A percentile compares a stretch with the other conserved stretches of the same genome.
Evolutionary conservation across 1,140 invertebrate species (phyloP).

Genomic region (Trichonephila clavata): DNA sequence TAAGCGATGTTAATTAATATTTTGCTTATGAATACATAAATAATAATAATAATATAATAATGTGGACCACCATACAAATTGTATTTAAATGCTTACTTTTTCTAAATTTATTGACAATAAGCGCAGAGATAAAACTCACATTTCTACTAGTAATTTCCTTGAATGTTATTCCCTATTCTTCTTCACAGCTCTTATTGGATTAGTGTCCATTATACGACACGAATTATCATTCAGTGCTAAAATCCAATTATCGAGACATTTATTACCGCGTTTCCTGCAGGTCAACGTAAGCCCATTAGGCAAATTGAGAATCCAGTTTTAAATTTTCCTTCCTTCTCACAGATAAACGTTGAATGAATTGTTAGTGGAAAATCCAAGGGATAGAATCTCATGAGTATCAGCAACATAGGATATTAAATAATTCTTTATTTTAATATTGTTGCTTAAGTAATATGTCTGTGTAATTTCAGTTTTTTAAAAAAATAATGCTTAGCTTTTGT

Average conservation of each 20-base stretch:
- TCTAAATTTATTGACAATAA: not conserved
- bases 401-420: not conserved
- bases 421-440: not conserved
- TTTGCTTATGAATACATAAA: not conserved
- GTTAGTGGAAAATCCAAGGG: not conserved
- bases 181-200: slow-evolving; percentile 14
- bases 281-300: slow-evolving; percentile 26
- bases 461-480: too few species aligned
- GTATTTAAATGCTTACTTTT: not conserved
- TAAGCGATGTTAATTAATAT: not conserved
- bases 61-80: not conserved
- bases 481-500: too few species aligned
- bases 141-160: not conserved
- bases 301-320: slow-evolving; percentile 25
- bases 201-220: slow-evolving; percentile 11
- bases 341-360: slow-evolving; percentile 19
- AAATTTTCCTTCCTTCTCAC: not conserved
- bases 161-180: slow-evolving; percentile 16
- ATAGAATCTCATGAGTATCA: not conserved
- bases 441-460: not conserved
- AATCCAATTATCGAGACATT: slow-evolving; percentile 26
- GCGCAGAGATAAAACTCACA: not conserved
- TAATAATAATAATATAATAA: not conserved
- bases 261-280: not conserved
- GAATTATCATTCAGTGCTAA: slow-evolving; percentile 34